These are phyloP conservation scores for Drosophila erecta DNA, from an alignment of 1,140 invertebrate species.

Conservation along the genomic window DNA sequence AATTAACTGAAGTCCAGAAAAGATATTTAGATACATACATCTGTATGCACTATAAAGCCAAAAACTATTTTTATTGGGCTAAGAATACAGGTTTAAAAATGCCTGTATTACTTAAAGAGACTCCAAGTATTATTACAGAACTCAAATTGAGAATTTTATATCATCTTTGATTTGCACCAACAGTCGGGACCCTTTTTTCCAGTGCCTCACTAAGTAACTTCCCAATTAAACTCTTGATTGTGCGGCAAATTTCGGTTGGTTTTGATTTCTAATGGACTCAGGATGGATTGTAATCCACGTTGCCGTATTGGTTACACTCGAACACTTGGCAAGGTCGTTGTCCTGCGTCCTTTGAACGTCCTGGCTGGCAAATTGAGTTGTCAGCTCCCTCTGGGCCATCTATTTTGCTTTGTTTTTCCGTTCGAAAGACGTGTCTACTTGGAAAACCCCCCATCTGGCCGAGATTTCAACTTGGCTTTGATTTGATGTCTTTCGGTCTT, in stretches of 20 bases:
- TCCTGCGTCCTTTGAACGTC: conserved; percentile 12
- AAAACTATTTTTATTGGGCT: too few species aligned
- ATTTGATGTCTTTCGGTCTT: conserved; percentile 25
- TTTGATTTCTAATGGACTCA: neutral
- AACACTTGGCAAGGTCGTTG: conserved; percentile 22
- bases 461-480: conserved; percentile 17
- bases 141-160: too few species aligned
- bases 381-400: conserved; percentile 18
- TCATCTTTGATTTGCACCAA: too few species aligned
- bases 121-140: too few species aligned
- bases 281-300: neutral
- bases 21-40: too few species aligned
- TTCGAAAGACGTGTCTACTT: conserved; percentile 2
- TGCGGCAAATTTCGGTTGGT: neutral
- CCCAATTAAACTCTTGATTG: conserved; percentile 38
- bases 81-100: too few species aligned
- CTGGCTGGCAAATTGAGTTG: conserved; percentile 35
- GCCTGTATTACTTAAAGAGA: too few species aligned
- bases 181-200: neutral
- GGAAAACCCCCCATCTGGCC: neutral
- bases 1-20: too few species aligned
- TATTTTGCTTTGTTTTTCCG: neutral
- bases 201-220: conserved; percentile 11
- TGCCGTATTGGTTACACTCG: conserved; percentile 22
- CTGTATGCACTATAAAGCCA: too few species aligned